These are phyloP conservation scores for Eira barbara DNA, from an alignment of 2,113 vertebrate genomes.

Conservation along the genomic window DNA sequence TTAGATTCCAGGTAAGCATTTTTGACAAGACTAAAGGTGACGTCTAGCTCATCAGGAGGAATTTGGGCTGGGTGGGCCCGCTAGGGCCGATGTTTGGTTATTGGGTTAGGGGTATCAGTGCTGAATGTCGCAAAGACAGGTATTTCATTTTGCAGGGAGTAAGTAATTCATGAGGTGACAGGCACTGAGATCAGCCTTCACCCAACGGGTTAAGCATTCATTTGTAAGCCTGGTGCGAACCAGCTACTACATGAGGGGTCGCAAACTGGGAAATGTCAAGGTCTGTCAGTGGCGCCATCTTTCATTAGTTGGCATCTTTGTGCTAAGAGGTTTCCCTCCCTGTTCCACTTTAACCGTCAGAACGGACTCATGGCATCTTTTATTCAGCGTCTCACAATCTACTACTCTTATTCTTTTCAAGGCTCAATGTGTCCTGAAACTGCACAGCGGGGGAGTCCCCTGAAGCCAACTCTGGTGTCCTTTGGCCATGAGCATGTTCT, in stretches of 20 bases:
- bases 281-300: neutral
- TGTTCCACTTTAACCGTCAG: neutral
- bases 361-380: neutral
- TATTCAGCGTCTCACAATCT: neutral
- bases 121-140: neutral
- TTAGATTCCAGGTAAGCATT: neutral
- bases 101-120: neutral
- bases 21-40: neutral
- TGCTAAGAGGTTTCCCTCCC: neutral
- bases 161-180: neutral
- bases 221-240: neutral
- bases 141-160: neutral
- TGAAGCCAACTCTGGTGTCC: neutral
- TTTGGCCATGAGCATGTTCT: neutral
- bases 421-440: neutral
- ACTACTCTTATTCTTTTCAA: neutral
- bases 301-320: neutral
- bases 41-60: neutral
- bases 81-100: neutral
- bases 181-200: neutral
- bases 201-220: neutral
- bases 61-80: rapidly evolving
- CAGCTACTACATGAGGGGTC: neutral
- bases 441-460: neutral
- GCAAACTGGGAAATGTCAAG: neutral